Evolutionary conservation across 2,888 invertebrate species (phyloP).

Genomic region (Eulithis prunata): DNA sequence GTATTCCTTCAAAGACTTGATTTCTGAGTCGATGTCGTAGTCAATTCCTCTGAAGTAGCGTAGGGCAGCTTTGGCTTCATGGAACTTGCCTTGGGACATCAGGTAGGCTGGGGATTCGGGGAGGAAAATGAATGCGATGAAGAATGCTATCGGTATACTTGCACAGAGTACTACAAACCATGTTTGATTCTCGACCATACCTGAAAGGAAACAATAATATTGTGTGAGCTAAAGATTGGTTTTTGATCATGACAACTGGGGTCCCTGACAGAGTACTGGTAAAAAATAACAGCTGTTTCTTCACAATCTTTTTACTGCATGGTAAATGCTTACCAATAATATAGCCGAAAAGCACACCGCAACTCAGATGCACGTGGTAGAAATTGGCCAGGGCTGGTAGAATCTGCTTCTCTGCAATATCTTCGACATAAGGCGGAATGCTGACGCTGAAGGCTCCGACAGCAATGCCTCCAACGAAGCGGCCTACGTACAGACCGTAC

Average conservation of each 20-base stretch:
- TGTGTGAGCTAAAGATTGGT: neutral
- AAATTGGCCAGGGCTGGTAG: conserved; percentile 87
- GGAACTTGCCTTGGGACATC: conserved; percentile 79
- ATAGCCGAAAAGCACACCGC: conserved; percentile 87
- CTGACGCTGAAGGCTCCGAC: conserved; percentile 86
- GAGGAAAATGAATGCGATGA: conserved; percentile 84
- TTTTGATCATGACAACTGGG: neutral
- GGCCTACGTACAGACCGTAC: conserved; percentile 79
- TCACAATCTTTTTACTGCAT: neutral
- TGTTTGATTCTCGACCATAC: conserved; percentile 67
- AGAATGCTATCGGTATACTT: conserved; percentile 72
- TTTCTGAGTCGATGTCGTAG: conserved; percentile 83
- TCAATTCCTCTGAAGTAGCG: conserved; percentile 85
- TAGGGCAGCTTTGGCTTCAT: conserved; percentile 85
- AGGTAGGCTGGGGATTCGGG: conserved; percentile 89
- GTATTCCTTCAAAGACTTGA: conserved; percentile 76
- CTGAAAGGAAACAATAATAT: conserved; percentile 55
- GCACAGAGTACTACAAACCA: conserved; percentile 74
- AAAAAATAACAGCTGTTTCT: neutral
- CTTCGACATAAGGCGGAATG: conserved; percentile 87
- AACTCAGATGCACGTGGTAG: conserved; percentile 87
- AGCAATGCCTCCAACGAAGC: conserved; percentile 86
- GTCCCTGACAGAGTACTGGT: neutral
- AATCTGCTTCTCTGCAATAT: conserved; percentile 85
- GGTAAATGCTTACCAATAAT: conserved; percentile 72